Conservation (phyloP, 2,888 invertebrate genomes). For the Noctua janthina region DNA sequence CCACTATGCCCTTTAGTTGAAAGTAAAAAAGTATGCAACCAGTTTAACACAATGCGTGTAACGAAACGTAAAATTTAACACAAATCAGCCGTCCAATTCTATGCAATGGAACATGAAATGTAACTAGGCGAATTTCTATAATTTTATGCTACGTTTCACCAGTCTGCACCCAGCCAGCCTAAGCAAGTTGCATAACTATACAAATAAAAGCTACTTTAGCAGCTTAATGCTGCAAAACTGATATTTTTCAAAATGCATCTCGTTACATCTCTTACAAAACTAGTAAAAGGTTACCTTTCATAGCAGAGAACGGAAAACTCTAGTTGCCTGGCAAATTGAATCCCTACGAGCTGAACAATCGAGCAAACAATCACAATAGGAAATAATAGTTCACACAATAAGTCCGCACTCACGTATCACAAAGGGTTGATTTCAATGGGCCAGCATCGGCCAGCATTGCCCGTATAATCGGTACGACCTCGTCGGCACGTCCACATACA, state of each 20-base stretch:
- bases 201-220: neutral
- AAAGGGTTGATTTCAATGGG: conserved; percentile 46
- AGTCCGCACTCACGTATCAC: neutral
- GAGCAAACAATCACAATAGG: conserved; percentile 23
- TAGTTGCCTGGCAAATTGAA: conserved; percentile 19
- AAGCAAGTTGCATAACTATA: neutral
- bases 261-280: neutral
- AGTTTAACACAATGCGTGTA: no score
- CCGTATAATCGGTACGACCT: conserved; percentile 18
- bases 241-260: neutral
- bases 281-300: neutral
- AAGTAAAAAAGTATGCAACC: no score
- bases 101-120: no score
- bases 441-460: conserved; percentile 13
- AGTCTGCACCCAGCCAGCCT: neutral
- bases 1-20: no score
- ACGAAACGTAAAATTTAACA: no score
- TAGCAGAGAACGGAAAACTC: neutral
- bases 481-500: conserved; percentile 25
- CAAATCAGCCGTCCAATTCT: no score
- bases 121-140: no score
- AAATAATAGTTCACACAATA: conserved; percentile 32
- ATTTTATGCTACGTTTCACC: neutral
- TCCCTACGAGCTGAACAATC: neutral
- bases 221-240: neutral